Percentiles rank a stretch among this genome's conserved stretches.
Conservation (phyloP, 1,140 invertebrate genomes). For the Copidosoma floridanum region DNA sequence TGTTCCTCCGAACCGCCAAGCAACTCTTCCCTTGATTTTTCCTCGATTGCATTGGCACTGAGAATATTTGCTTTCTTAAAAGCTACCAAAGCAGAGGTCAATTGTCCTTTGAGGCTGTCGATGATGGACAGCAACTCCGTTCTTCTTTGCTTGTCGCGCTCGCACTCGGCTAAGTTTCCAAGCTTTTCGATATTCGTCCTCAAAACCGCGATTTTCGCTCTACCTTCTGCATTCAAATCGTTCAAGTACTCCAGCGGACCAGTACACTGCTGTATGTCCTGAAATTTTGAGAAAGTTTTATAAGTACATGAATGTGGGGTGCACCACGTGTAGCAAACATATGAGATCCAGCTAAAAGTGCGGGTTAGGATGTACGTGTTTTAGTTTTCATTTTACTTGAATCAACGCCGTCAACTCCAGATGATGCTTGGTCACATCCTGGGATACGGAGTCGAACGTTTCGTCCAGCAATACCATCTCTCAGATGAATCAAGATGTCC, state of each 20-base stretch:
- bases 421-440: constrained; percentile 70
- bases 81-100: constrained; percentile 67
- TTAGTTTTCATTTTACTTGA: constrained; percentile 60
- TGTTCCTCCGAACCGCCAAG: constrained; percentile 61
- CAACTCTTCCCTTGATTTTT: constrained; percentile 68
- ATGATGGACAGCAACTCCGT: constrained; percentile 63
- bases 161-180: constrained; percentile 62
- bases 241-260: constrained; percentile 69
- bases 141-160: constrained; percentile 64
- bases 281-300: constrained; percentile 9
- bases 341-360: too few relatives aligned
- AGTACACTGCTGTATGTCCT: constrained; percentile 69
- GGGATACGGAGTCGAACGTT: constrained; percentile 43
- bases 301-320: constrained; percentile 5
- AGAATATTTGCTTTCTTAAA: constrained; percentile 78
- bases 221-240: constrained; percentile 70
- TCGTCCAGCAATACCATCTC: constrained; percentile 40
- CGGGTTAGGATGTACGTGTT: too few relatives aligned
- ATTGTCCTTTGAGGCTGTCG: constrained; percentile 67
- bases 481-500: too few relatives aligned
- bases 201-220: constrained; percentile 64
- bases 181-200: constrained; percentile 69
- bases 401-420: constrained; percentile 74
- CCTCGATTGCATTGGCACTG: constrained; percentile 73
- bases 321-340: too few relatives aligned